These are phyloP conservation scores for Leiothrix lutea DNA, from an alignment of 2,113 vertebrate genomes.

Conservation along the genomic window DNA sequence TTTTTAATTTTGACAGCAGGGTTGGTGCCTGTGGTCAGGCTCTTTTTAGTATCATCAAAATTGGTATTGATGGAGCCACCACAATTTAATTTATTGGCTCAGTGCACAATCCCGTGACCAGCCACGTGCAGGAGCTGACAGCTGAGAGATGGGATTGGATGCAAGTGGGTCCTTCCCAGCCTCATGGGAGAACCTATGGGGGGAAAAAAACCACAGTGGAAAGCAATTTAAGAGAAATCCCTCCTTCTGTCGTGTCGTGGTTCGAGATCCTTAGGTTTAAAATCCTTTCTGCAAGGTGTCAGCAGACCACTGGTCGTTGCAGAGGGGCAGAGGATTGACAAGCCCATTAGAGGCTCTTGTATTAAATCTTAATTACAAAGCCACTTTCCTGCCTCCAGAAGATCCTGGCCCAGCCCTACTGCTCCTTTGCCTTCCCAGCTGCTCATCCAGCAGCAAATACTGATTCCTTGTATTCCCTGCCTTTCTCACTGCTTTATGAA, in stretches of 20 bases:
- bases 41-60: not conserved
- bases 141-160: not conserved
- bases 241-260: not conserved
- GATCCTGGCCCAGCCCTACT: not conserved
- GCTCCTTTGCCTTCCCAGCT: not conserved
- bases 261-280: not conserved
- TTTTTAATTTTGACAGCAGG: not conserved
- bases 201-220: accelerated
- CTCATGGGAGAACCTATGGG: accelerated
- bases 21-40: not conserved
- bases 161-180: accelerated
- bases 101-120: not conserved
- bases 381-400: not conserved
- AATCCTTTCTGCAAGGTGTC: not conserved
- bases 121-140: not conserved
- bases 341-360: not conserved
- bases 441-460: not conserved
- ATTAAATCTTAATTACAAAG: not conserved
- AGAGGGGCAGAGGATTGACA: not conserved
- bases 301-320: not conserved
- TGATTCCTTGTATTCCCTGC: not conserved
- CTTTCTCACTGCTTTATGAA: not conserved
- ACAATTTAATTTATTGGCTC: slow-evolving; percentile 54
- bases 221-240: not conserved
- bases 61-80: not conserved